Evolutionary conservation across 2,113 vertebrate species (phyloP), one percentile per base, ranked within the genome.

Genomic region (Oceanodroma tethys): DNA sequence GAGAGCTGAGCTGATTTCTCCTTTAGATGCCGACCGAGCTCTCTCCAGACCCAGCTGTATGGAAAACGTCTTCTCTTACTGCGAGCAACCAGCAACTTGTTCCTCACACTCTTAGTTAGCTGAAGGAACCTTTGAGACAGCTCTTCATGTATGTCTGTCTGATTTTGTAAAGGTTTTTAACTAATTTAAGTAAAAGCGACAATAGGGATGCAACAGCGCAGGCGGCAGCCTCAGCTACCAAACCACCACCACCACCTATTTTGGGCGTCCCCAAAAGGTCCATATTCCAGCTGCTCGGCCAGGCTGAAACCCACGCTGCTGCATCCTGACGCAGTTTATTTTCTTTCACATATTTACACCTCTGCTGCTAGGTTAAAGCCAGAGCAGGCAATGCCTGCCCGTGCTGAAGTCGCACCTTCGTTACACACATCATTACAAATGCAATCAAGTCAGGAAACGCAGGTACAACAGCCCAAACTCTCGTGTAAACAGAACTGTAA

Each of bases 1-100:
- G 3, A 38, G 30, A 73, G 42, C 10, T 10, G 52, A 67, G 42
- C 11, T 0, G 0, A 26, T n/a, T 55, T 88, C 58, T 72, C 48
- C 56, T 82, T 48, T 16, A 82, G 58, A 60, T 1, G 20, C 22
- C 79, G 42, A 59, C 45, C 2, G 6, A 82, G 22, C 43, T 90
- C 70, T 75, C 66, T 56, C 59, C 47, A 72, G 27, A 59, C 4
- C 3, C 30, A 73, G 15, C 50, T n/a, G 16, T 12, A 62, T 3
- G 25, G 75, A 36, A 90, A 91, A 83, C 1, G 0, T 17, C 7
- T 26, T 75, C 55, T 71, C 42, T 34, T 36, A 23, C 23, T 45
- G 48, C 2, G 4, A 87, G 36, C 26, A 85, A 66, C 29, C 30
- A 74, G 8, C 23, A 87, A 29, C 15, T 67, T 50, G 14, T 22